These are phyloP conservation scores for Eretmocerus hayati DNA, from an alignment of 2,888 invertebrate species.

Conservation along the genomic window DNA sequence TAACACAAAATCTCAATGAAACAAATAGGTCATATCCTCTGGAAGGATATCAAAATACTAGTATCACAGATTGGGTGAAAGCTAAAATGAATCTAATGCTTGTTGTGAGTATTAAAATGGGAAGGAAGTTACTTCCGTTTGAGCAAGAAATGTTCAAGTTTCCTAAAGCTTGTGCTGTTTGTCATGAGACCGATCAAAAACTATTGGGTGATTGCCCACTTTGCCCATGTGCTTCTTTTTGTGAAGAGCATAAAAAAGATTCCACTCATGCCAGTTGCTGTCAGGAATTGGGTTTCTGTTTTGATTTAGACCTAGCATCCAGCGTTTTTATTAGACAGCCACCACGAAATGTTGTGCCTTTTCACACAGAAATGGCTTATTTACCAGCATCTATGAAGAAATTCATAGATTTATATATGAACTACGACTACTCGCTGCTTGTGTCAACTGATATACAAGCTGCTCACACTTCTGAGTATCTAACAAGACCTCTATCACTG, in stretches of 20 bases:
- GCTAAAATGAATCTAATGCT: slow-evolving; percentile 33
- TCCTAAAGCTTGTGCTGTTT: slow-evolving; percentile 34
- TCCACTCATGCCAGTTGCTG: slow-evolving; percentile 26
- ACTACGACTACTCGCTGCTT: slow-evolving; percentile 19
- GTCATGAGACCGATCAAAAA: slow-evolving; percentile 27
- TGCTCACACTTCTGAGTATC: slow-evolving; percentile 29
- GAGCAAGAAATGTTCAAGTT: slow-evolving; percentile 37
- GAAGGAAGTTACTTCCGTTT: slow-evolving; percentile 26
- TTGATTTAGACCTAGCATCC: slow-evolving; percentile 29
- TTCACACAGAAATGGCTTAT: slow-evolving; percentile 22
- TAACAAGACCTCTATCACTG: slow-evolving; percentile 36
- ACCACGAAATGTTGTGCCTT: slow-evolving; percentile 27
- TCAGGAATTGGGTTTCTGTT: slow-evolving; percentile 26
- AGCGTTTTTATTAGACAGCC: slow-evolving; percentile 21
- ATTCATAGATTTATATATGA: slow-evolving; percentile 27
- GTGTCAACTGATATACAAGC: slow-evolving; percentile 23
- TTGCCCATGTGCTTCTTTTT: slow-evolving; percentile 36
- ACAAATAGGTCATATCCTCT: slow-evolving; percentile 21
- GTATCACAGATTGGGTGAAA: slow-evolving; percentile 25
- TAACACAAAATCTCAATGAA: slow-evolving; percentile 25
- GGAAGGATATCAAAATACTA: slow-evolving; percentile 14
- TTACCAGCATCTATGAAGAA: slow-evolving; percentile 30
- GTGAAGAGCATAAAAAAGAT: slow-evolving; percentile 26
- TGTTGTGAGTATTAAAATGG: slow-evolving; percentile 24
- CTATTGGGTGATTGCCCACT: slow-evolving; percentile 29